phyloP scores from a whole-genome alignment of 2,113 vertebrate species.

The Rallus limicola region DNA sequence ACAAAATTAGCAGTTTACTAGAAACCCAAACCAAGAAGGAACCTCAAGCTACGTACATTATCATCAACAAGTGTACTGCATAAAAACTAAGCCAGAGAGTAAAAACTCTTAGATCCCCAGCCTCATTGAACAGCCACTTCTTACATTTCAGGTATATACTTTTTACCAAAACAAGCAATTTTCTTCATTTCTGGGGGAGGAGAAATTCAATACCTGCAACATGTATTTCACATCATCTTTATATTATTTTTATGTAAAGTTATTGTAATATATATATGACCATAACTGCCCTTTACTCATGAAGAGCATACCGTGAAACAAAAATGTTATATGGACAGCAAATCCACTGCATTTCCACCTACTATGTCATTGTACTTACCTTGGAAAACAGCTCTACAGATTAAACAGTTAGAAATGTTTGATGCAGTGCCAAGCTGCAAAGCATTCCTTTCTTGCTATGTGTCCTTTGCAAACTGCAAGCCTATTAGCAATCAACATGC shows the following conservation, averaged over 20 bases:
- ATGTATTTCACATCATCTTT: background rate
- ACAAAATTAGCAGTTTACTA: background rate
- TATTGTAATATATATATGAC: accelerated
- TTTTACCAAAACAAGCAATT: background rate
- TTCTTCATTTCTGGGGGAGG: background rate
- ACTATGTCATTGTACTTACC: background rate
- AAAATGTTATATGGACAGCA: background rate
- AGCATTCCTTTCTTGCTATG: background rate
- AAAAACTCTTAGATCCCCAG: background rate
- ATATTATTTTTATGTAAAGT: background rate
- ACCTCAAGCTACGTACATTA: background rate
- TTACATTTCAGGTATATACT: background rate
- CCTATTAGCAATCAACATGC: background rate
- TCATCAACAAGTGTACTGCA: background rate
- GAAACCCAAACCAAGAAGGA: background rate
- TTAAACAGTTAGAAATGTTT: background rate
- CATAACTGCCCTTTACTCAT: background rate
- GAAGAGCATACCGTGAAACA: background rate
- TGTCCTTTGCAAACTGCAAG: background rate
- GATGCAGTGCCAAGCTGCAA: background rate
- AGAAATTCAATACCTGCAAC: background rate
- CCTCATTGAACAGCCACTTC: background rate
- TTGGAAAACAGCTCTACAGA: background rate
- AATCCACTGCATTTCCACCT: background rate
- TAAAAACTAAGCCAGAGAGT: background rate